A percentile compares a stretch with the other conserved stretches of the same genome.
Evolutionary conservation across 2,113 vertebrate species (phyloP).

Genomic region (Tor tambroides): DNA sequence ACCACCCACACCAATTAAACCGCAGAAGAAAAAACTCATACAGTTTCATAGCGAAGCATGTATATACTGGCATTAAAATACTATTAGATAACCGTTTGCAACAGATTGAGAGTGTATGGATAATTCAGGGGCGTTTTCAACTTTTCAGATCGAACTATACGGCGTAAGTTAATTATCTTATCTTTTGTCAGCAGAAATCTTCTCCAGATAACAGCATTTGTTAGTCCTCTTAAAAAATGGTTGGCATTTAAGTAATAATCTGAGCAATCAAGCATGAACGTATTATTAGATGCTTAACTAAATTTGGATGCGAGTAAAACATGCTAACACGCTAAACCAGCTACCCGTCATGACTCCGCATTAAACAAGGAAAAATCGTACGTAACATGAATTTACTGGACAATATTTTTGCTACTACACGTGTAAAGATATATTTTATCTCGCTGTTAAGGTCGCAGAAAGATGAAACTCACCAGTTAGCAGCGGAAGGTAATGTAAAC

Average conservation of each 20-base stretch:
- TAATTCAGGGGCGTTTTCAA: not conserved
- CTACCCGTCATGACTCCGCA: not conserved
- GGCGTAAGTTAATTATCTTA: no score
- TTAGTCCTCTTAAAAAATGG: not conserved
- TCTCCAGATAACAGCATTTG: not conserved
- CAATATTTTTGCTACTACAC: not conserved
- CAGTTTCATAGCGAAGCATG: not conserved
- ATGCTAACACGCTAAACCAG: constrained; percentile 36
- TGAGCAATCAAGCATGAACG: not conserved
- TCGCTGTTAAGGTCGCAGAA: not conserved
- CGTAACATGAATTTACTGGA: not conserved
- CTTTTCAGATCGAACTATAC: not conserved
- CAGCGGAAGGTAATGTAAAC: not conserved
- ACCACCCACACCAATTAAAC: not conserved
- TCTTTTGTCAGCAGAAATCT: not conserved
- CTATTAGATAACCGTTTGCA: not conserved
- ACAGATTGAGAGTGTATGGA: not conserved
- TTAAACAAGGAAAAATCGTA: not conserved
- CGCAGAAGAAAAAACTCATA: not conserved
- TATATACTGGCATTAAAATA: not conserved
- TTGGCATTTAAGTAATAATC: not conserved
- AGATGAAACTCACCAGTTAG: not conserved
- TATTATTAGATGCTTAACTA: not conserved
- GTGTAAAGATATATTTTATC: not conserved
- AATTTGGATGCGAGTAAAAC: not conserved